These are phyloP conservation scores for Zophobas atratus DNA, from an alignment of 1,140 invertebrate genomes.

Conservation along the genomic window DNA sequence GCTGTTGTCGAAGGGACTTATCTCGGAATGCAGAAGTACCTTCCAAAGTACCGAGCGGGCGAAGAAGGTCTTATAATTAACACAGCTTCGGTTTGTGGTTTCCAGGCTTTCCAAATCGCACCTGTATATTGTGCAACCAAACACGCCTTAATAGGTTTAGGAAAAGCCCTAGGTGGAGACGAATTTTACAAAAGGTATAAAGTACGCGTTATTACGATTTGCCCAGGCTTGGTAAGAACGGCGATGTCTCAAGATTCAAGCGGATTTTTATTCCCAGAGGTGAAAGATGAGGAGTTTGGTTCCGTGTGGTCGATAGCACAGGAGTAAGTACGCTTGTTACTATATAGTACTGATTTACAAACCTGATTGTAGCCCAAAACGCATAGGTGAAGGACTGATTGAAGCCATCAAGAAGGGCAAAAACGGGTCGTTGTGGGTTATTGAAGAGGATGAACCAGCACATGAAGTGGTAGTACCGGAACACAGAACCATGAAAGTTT, in stretches of 20 bases:
- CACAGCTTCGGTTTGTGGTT: conserved; percentile 11
- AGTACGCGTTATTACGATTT: too few relatives aligned
- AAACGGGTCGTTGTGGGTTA: conserved; percentile 70
- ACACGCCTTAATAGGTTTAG: too few relatives aligned
- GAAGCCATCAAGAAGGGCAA: conserved; percentile 67
- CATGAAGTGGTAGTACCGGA: conserved; percentile 65
- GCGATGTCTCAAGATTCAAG: too few relatives aligned
- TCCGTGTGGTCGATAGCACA: too few relatives aligned
- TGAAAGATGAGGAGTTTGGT: too few relatives aligned
- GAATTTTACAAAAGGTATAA: too few relatives aligned
- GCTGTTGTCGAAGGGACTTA: conserved; percentile 1
- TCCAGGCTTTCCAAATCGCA: not conserved
- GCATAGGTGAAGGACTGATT: conserved; percentile 65
- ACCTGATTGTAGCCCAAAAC: not conserved
- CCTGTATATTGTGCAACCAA: too few relatives aligned
- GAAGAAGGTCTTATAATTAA: not conserved
- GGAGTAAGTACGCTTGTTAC: too few relatives aligned
- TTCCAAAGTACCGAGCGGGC: not conserved
- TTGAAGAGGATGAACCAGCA: conserved; percentile 59
- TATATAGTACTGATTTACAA: too few relatives aligned
- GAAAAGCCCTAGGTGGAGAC: too few relatives aligned
- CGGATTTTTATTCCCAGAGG: too few relatives aligned
- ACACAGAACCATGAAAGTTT: too few relatives aligned
- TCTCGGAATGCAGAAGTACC: not conserved
- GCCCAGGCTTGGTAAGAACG: not conserved